These are phyloP conservation scores for Acrocephalus kingi DNA, from an alignment of 2,113 vertebrate genomes.

Conservation along the genomic window DNA sequence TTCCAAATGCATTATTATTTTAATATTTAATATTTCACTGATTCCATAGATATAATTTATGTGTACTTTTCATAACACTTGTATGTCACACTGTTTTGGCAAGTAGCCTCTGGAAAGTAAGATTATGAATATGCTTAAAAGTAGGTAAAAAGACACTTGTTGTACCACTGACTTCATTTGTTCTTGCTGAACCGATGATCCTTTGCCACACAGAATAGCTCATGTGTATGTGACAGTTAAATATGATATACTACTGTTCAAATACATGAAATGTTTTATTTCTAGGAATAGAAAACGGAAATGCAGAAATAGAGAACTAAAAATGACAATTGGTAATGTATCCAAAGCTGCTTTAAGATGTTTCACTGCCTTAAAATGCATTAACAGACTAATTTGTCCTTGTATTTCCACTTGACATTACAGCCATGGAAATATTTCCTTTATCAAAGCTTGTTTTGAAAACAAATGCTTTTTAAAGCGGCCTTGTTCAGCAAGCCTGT, in stretches of 20 bases:
- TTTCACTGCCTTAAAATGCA: background rate
- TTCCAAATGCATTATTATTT: background rate
- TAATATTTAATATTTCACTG: constrained; percentile 8
- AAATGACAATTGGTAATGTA: background rate
- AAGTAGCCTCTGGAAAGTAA: background rate
- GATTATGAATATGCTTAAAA: background rate
- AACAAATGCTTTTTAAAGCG: background rate
- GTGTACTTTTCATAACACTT: background rate
- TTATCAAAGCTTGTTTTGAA: background rate
- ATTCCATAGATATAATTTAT: background rate
- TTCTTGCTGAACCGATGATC: constrained; percentile 13
- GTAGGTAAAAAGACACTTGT: constrained; percentile 10
- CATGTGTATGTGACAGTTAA: background rate
- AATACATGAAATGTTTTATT: constrained; percentile 3
- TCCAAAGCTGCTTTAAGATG: background rate
- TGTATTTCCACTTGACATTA: background rate
- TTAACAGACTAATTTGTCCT: background rate
- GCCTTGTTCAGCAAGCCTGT: background rate
- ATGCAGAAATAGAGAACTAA: background rate
- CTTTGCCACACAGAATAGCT: background rate
- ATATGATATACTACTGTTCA: background rate
- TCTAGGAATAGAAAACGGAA: background rate
- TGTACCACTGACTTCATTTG: constrained; percentile 35
- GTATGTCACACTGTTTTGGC: constrained; percentile 6
- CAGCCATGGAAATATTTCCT: background rate